Percentiles rank a stretch among this genome's conserved stretches.
Evolutionary conservation across 2,113 vertebrate genomes (phyloP).

Genomic region (Anoplopoma fimbria): DNA sequence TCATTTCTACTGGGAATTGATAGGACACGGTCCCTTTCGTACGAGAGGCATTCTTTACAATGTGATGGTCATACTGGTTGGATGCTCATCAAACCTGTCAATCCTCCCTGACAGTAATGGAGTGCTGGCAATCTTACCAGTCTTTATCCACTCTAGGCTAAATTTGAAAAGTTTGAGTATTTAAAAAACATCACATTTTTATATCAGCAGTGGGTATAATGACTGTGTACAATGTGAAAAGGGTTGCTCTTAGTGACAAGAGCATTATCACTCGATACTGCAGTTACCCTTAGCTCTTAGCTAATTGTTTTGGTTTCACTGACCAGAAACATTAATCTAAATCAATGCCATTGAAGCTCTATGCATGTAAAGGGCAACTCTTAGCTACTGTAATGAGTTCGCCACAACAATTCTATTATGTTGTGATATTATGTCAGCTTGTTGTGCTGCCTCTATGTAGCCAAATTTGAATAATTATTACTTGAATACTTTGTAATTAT

Average conservation of each 20-base stretch:
- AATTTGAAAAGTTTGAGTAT: not conserved
- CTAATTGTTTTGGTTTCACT: not conserved
- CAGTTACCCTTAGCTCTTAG: not conserved
- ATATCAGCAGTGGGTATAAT: not conserved
- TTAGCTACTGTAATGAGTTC: not conserved
- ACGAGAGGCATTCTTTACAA: conserved; percentile 5
- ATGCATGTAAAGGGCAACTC: not conserved
- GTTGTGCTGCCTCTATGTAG: not conserved
- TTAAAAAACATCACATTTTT: not conserved
- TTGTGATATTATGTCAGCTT: not conserved
- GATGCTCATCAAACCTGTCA: conserved; percentile 11
- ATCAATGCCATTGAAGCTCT: not conserved
- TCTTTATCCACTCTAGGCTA: not conserved
- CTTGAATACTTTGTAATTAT: not conserved
- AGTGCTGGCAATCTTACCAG: not conserved
- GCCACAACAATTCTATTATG: not conserved
- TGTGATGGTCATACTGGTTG: conserved; percentile 37
- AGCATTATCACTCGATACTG: not conserved
- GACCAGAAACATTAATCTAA: not conserved
- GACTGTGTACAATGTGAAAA: not conserved
- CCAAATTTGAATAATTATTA: not conserved
- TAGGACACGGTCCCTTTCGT: conserved; percentile 46
- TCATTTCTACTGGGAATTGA: conserved; percentile 56
- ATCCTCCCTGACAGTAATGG: not conserved
- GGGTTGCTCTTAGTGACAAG: not conserved